Evolutionary conservation across 2,113 vertebrate species (phyloP).

Genomic region (Crotalus helleri): DNA sequence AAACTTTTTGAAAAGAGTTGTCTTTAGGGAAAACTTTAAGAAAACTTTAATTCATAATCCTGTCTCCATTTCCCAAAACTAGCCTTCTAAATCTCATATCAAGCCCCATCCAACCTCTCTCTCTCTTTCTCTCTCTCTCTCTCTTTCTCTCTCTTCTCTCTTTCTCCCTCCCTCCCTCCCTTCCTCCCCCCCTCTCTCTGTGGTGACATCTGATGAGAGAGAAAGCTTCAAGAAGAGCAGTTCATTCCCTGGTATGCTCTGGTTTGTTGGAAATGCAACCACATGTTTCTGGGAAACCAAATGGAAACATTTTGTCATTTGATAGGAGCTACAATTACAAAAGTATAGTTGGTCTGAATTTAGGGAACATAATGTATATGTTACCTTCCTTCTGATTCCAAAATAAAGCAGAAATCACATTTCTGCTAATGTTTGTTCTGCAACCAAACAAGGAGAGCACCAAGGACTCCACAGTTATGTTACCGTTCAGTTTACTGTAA

Average conservation of each 20-base stretch:
- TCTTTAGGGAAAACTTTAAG: not conserved
- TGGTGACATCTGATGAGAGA: not conserved
- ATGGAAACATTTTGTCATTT: not conserved
- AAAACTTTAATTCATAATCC: not conserved
- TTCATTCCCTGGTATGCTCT: not conserved
- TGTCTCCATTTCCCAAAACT: not conserved
- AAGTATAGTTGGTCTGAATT: not conserved
- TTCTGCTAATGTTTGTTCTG: not conserved
- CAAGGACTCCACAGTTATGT: not conserved
- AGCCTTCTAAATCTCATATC: not conserved
- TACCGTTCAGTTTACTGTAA: not conserved
- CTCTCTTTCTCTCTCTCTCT: too few species aligned
- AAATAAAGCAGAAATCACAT: not conserved
- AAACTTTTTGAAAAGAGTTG: not conserved
- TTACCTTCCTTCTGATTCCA: not conserved
- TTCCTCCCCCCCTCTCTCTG: not conserved
- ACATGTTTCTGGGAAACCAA: not conserved
- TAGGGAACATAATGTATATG: not conserved
- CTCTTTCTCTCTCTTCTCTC: not conserved
- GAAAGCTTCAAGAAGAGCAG: not conserved
- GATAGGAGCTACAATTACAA: not conserved
- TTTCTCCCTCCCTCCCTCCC: too few species aligned
- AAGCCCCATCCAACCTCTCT: not conserved
- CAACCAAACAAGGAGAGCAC: not conserved
- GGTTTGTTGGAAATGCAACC: not conserved